Conservation (phyloP, 92 coral and sea anemone genomes). For the Montipora capitata region DNA sequence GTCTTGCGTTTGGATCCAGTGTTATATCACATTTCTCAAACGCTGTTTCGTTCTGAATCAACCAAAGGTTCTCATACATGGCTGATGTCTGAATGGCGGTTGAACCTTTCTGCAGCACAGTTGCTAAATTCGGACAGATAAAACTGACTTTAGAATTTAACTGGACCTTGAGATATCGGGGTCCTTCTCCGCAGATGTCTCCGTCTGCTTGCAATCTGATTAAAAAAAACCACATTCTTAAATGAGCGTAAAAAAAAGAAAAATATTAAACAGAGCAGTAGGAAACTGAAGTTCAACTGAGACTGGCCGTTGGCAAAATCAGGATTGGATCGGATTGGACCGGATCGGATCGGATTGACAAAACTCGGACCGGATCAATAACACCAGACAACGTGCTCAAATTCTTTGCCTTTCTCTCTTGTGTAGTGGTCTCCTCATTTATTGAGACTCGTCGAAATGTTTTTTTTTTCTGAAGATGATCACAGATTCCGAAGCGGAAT, state of each 20-base stretch:
- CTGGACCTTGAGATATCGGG: constrained; percentile 51
- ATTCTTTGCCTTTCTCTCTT: too few species aligned
- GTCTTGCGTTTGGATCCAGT: constrained; percentile 22
- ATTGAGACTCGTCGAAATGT: too few species aligned
- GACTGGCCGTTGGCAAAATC: too few species aligned
- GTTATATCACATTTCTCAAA: constrained; percentile 55
- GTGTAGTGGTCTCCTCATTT: too few species aligned
- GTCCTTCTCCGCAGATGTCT: constrained; percentile 23
- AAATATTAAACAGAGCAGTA: background rate
- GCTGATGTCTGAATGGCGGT: constrained; percentile 1
- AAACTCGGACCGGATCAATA: too few species aligned
- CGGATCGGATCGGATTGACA: too few species aligned
- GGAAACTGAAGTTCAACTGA: too few species aligned
- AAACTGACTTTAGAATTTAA: constrained; percentile 27
- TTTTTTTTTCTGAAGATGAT: too few species aligned
- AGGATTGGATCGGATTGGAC: too few species aligned
- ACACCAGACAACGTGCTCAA: too few species aligned
- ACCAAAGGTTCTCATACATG: constrained; percentile 65
- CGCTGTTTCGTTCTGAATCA: constrained; percentile 47
- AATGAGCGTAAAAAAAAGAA: background rate
- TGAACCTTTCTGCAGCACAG: constrained; percentile 18
- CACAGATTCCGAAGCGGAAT: too few species aligned
- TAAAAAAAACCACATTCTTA: background rate
- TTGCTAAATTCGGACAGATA: constrained; percentile 62
- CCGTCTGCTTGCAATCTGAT: constrained; percentile 56